phyloP scores from a whole-genome alignment of 2,888 invertebrate genomes.

The Aporophyla nigra region DNA sequence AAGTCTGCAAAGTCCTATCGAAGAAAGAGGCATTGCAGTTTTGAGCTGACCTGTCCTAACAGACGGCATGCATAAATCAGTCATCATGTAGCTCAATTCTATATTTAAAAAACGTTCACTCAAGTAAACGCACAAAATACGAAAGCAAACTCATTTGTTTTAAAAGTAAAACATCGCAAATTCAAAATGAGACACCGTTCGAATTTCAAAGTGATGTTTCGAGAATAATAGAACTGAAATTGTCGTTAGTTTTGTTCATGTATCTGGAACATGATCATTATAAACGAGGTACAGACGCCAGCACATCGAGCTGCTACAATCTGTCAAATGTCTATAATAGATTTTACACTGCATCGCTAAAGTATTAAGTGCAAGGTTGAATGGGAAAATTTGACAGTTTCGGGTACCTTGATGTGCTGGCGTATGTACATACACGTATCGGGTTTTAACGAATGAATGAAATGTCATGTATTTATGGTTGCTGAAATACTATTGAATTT shows the following conservation, averaged over 20 bases:
- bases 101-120: not conserved
- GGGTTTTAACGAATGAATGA: not conserved
- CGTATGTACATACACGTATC: not conserved
- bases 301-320: too few species aligned
- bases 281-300: not conserved
- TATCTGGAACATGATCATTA: not conserved
- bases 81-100: too few species aligned
- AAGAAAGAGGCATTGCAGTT: too few species aligned
- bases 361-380: too few species aligned
- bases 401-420: too few species aligned
- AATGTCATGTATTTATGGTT: not conserved
- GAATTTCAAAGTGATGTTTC: not conserved
- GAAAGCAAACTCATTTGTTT: slow-evolving; percentile 1
- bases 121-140: not conserved
- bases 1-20: too few species aligned
- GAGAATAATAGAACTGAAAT: not conserved
- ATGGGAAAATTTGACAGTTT: too few species aligned
- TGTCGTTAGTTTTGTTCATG: not conserved
- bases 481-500: not conserved
- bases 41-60: too few species aligned
- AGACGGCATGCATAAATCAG: too few species aligned
- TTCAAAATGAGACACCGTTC: not conserved
- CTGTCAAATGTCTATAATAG: too few species aligned
- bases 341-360: too few species aligned
- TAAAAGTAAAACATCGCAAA: not conserved